Base-by-base conservation (phyloP, 2,113 vertebrate genomes). In the Gobiocypris rarus region DNA sequence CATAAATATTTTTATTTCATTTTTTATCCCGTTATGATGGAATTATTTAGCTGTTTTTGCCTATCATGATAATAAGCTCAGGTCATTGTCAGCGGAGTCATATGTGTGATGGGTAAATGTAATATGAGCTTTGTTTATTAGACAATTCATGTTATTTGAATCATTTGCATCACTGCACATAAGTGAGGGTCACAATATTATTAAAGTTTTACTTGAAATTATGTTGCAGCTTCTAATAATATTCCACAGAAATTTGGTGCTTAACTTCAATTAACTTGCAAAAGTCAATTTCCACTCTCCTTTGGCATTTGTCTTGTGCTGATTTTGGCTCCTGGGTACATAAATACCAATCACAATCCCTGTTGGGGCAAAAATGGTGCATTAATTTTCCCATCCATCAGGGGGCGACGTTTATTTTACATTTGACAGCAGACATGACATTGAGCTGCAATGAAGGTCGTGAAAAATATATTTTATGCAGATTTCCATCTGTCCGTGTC, bases 391-490 rank as follows among this genome's bases (percentile, higher is more conserved):
- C 59, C 85, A 48, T 31, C 89, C 90, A 91, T 87, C 86, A 90
- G 90, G 88, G 88, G 92, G 90, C 65, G 87, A 59, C 43, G 41
- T 89, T 83, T 86, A 56, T 86, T 84, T 84, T 84, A 83, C 84
- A 83, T 85, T 34, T 78, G 15, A 84, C 75, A 69, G 24, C 34
- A 80, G 26, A 73, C 76, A 5, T 73, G 59, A 83, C 69, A 11
- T 56, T 70, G 61, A 61, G 43, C 9, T 31, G 43, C 9, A 3
- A 22, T 84, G 83, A 86, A 74, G 75, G 48, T 84, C 81, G 73
- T 74, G 59, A 80, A 80, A 52, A 50, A 54, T 61, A 75, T 5
- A 65, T 85, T 63, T 80, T 56, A 48, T 79, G 52, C 78, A 81
- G 65, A 78, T 74, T 56, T 59, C 69, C 38, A 28, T 67, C 17